These are phyloP conservation scores for Papilio elwesi DNA, from an alignment of 2,888 invertebrate genomes.

Conservation along the genomic window DNA sequence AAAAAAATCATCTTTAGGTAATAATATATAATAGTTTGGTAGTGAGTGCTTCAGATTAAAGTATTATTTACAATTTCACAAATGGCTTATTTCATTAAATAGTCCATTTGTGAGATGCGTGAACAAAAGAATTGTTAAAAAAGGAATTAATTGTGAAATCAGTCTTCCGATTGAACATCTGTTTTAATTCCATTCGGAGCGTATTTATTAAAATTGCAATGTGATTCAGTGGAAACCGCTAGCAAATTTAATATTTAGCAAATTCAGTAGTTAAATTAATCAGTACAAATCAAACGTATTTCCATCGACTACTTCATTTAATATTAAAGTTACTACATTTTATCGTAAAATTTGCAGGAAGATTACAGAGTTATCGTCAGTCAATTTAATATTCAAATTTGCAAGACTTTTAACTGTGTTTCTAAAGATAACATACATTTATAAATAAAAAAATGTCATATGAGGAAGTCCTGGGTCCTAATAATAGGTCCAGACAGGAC, in stretches of 20 bases:
- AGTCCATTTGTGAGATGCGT: background rate
- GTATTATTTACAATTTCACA: too few relatives aligned
- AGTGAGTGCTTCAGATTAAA: too few relatives aligned
- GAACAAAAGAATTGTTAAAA: slow-evolving; percentile 7
- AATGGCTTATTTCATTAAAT: background rate
- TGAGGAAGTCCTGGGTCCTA: too few relatives aligned
- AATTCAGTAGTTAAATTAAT: slow-evolving; percentile 21
- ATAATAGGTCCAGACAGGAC: too few relatives aligned
- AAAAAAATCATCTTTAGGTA: too few relatives aligned
- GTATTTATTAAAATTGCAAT: slow-evolving; percentile 28
- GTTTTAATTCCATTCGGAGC: slow-evolving; percentile 1
- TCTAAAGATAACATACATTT: too few relatives aligned
- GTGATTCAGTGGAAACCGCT: slow-evolving; percentile 12
- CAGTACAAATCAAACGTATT: slow-evolving; percentile 6
- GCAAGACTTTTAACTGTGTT: too few relatives aligned
- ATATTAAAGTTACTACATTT: background rate
- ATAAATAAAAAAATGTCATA: too few relatives aligned
- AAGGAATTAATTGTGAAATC: slow-evolving; percentile 23
- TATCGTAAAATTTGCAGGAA: background rate
- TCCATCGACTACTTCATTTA: background rate
- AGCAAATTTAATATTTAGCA: slow-evolving; percentile 23
- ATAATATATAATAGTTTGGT: too few relatives aligned
- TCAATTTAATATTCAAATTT: too few relatives aligned
- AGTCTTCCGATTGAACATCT: slow-evolving; percentile 19
- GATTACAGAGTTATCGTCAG: too few relatives aligned